Percentiles rank a stretch among this genome's conserved stretches.
phyloP scores from a whole-genome alignment of 2,797 vertebrate species.

The Muscicapa comitata region DNA sequence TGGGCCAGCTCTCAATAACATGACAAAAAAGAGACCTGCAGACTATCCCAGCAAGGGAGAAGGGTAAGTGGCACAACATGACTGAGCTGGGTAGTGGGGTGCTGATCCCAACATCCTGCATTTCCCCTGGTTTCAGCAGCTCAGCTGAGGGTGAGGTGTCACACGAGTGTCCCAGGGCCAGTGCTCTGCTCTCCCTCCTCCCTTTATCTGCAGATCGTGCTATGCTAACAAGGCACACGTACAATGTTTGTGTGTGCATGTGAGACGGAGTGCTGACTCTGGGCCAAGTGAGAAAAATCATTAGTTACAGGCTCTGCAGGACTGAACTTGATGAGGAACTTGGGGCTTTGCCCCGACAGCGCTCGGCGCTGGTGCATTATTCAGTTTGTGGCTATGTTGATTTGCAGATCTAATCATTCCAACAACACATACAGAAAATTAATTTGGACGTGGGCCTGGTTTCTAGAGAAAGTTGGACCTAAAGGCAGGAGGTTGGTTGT shows the following conservation, averaged over 20 bases:
- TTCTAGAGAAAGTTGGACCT: constrained; percentile 69
- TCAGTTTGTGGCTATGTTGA: constrained; percentile 63
- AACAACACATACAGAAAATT: constrained; percentile 64
- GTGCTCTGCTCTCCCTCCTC: neutral
- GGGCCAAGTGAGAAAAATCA: constrained; percentile 60
- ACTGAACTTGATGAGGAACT: constrained; percentile 58
- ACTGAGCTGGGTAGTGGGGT: fast-evolving
- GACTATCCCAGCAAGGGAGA: neutral
- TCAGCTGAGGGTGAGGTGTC: neutral
- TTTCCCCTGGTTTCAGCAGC: neutral
- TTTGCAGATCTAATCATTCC: constrained; percentile 67
- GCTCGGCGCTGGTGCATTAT: constrained; percentile 46
- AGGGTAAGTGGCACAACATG: fast-evolving
- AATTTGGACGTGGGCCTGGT: constrained; percentile 54
- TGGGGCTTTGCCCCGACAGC: constrained; percentile 49
- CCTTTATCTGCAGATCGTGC: constrained; percentile 24
- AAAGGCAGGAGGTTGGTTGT: constrained; percentile 55
- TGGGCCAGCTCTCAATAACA: neutral
- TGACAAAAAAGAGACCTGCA: neutral
- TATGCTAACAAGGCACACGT: constrained; percentile 61
- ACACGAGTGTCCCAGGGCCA: fast-evolving
- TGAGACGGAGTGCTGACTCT: constrained; percentile 35
- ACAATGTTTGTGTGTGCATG: constrained; percentile 60
- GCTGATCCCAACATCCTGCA: neutral
- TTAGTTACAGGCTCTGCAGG: constrained; percentile 67